Evolutionary conservation across 2,113 vertebrate genomes (phyloP).

Genomic region (Meriones unguiculatus): DNA sequence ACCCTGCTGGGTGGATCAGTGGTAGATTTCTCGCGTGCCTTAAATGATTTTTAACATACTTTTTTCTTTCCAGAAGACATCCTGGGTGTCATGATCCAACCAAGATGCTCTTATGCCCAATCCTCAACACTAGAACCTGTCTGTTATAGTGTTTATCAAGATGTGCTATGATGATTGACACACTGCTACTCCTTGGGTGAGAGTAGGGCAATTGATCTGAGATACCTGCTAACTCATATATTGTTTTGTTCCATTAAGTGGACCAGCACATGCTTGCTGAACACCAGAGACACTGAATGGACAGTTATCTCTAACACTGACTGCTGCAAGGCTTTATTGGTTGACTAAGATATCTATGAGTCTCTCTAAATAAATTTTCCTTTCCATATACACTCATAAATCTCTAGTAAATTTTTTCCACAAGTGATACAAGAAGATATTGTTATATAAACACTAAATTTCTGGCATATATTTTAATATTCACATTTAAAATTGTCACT

Average conservation of each 20-base stretch:
- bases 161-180: not conserved
- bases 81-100: not conserved
- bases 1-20: too few species aligned
- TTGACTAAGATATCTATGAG: not conserved
- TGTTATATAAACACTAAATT: not conserved
- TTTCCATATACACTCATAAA: constrained; percentile 56
- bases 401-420: constrained; percentile 32
- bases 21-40: not conserved
- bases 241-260: not conserved
- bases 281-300: not conserved
- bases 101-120: not conserved
- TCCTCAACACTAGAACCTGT: not conserved
- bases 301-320: not conserved
- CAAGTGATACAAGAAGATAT: constrained; percentile 52
- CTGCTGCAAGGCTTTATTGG: constrained; percentile 39
- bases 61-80: not conserved
- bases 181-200: not conserved
- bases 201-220: not conserved
- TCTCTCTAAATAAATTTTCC: constrained; percentile 41
- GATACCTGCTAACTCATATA: not conserved
- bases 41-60: not conserved
- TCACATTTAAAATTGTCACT: constrained; percentile 57
- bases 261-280: not conserved
- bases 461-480: constrained; percentile 54
- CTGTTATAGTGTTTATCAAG: not conserved